Conservation (phyloP, 1,140 invertebrate genomes). For the Delia radicum region DNA sequence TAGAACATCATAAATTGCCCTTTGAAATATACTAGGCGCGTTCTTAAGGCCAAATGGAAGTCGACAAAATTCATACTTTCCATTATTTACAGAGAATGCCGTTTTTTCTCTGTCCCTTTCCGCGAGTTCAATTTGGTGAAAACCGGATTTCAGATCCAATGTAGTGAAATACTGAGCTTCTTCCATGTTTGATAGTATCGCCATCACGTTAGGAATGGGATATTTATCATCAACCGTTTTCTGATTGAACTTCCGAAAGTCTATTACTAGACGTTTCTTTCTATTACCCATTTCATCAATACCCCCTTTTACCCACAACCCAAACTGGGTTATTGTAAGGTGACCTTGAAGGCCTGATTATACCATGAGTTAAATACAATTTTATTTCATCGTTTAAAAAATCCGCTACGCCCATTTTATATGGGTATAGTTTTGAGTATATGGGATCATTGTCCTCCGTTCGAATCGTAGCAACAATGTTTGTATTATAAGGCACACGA, state of each 20-base stretch:
- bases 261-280: too few relatives aligned
- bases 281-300: too few relatives aligned
- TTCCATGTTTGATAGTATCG: background rate
- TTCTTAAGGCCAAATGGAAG: conserved; percentile 31
- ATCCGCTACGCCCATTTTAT: background rate
- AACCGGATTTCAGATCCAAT: background rate
- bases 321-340: too few relatives aligned
- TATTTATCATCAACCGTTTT: too few relatives aligned
- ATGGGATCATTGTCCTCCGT: background rate
- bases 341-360: too few relatives aligned
- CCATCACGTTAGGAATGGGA: too few relatives aligned
- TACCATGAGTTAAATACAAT: too few relatives aligned
- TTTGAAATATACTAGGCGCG: conserved; percentile 19
- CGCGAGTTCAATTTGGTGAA: conserved; percentile 55
- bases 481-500: background rate
- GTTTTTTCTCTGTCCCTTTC: conserved; percentile 53
- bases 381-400: background rate
- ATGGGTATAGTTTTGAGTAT: background rate
- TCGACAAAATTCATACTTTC: conserved; percentile 30
- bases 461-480: conserved; percentile 24
- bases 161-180: background rate
- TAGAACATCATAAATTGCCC: conserved; percentile 13
- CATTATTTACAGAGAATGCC: conserved; percentile 50
- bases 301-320: too few relatives aligned
- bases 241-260: too few relatives aligned